Evolutionary conservation across 1,140 invertebrate species (phyloP), one percentile per base, ranked within the genome.

Genomic region (Calosoma granatense): DNA sequence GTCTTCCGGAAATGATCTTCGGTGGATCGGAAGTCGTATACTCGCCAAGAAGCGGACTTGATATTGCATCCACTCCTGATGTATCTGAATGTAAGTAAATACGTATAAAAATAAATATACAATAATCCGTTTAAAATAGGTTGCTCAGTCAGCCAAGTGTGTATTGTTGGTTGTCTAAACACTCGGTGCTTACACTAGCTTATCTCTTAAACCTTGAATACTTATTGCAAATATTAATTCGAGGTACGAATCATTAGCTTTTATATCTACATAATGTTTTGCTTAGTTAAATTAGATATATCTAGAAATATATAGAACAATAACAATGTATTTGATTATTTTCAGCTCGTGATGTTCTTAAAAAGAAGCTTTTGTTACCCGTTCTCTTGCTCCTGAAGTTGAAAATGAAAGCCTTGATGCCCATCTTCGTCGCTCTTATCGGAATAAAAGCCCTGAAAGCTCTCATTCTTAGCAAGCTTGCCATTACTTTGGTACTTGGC

Each of bases 401-500:
- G 63, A 92, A 90, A 72, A 74, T 90, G 70, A 90, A 92, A 72
- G 83, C 86, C 21, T 68, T 92, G 20, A 88, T 87, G 81, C 88
- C 88, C 12, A 88, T 92, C 60, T 79, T 90, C 59, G 77, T 90
- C 12, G 80, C 82, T 20, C 73, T 90, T 58, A 82, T 90, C 68
- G 84, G 86, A 57, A 70, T 90, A 52, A 92, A 92, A 71, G 85
- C 88, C 11, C 73, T 87, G 58, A 92, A 92, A 72, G 88, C 88
- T 62, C 72, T 90, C 15, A 79, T 92, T 26, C 78, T 90, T 60
- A 90, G 87, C 60, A 92, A 92, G 71, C 74, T 90, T 41, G 86
- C 88, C 54, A 82, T 92, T 62, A 72, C 85, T 2, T 70, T 90
- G 52, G 88, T 92, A 26, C 75, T 89, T 43, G 87, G 85, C 57